Evolutionary conservation across 2,113 vertebrate genomes (phyloP).

Genomic region (Piprites chloris): DNA sequence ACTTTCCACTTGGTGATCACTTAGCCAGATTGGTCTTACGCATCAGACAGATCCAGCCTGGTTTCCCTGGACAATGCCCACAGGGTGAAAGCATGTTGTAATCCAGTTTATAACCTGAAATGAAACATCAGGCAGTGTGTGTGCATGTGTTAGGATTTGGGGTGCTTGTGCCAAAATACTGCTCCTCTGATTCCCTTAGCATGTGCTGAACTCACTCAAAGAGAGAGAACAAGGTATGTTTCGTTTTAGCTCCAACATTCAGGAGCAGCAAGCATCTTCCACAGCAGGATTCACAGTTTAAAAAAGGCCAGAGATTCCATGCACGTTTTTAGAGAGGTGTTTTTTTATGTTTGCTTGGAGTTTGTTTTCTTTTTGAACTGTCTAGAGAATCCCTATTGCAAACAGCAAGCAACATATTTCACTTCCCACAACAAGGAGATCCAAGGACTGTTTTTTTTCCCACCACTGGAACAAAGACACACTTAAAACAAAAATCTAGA

Average conservation of each 20-base stretch:
- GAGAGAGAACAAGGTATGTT: neutral
- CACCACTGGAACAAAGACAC: neutral
- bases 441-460: neutral
- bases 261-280: neutral
- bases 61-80: conserved; percentile 32
- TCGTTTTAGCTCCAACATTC: neutral
- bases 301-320: neutral
- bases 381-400: neutral
- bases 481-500: neutral
- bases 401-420: neutral
- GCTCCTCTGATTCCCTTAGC: neutral
- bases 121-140: neutral
- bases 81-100: conserved; percentile 18
- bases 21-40: neutral
- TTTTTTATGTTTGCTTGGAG: neutral
- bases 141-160: neutral
- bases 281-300: neutral
- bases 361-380: neutral
- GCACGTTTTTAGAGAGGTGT: neutral
- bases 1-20: neutral
- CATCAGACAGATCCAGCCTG: neutral
- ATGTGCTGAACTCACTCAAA: neutral
- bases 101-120: conserved; percentile 47
- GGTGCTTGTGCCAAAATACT: neutral
- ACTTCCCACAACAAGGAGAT: neutral